These are phyloP conservation scores for Chromoteleia sp. DNA, from an alignment of 2,888 invertebrate species.

Conservation along the genomic window DNA sequence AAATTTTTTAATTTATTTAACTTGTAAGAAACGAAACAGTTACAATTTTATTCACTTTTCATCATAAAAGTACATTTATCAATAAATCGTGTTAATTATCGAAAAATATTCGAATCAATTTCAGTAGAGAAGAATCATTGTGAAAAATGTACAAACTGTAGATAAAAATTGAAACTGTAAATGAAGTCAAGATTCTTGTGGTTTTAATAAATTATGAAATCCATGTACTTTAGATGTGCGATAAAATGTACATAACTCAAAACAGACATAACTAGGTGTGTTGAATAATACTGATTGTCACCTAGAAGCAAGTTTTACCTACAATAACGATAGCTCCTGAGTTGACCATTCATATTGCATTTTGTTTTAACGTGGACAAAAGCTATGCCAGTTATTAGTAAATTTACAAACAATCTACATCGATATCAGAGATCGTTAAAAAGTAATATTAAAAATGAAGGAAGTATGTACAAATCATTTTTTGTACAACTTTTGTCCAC, in stretches of 20 bases:
- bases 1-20: too few species aligned
- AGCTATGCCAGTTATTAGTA: conserved; percentile 1
- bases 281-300: conserved; percentile 71
- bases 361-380: conserved; percentile 48
- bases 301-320: conserved; percentile 65
- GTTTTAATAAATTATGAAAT: conserved; percentile 21
- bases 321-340: conserved; percentile 64
- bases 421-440: conserved; percentile 3
- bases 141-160: conserved; percentile 46
- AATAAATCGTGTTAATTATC: too few species aligned
- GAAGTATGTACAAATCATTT: conserved; percentile 37
- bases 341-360: conserved; percentile 59
- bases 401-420: conserved; percentile 37
- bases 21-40: too few species aligned
- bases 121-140: conserved; percentile 50
- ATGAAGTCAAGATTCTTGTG: conserved; percentile 17
- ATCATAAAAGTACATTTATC: too few species aligned
- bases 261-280: conserved; percentile 62
- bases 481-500: conserved; percentile 43
- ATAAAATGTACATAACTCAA: conserved; percentile 59
- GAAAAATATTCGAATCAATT: conserved; percentile 16
- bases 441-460: background rate
- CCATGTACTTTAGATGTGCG: conserved; percentile 20
- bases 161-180: conserved; percentile 33
- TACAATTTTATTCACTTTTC: too few species aligned